Percentiles rank a stretch among this genome's conserved stretches.
Evolutionary conservation across 2,113 vertebrate genomes (phyloP).

Genomic region (Thermophis baileyi): DNA sequence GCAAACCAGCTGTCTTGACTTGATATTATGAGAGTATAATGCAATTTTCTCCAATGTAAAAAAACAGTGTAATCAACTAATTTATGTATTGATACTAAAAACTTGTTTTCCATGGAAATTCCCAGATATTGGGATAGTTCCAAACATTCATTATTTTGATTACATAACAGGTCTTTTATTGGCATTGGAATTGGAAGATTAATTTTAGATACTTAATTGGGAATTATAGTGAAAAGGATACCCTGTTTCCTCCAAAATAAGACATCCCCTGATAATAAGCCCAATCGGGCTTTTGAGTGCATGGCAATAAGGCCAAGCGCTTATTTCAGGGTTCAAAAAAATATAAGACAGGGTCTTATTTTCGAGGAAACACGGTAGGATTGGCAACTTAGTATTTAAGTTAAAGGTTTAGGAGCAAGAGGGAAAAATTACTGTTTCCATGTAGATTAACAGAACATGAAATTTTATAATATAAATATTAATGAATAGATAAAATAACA

Average conservation of each 20-base stretch:
- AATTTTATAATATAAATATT: not conserved
- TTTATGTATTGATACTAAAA: not conserved
- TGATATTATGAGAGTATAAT: not conserved
- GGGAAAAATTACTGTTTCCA: not conserved
- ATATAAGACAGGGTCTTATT: too few relatives aligned
- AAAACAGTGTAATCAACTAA: not conserved
- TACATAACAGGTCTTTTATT: not conserved
- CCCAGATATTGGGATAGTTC: not conserved
- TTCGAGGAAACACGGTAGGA: too few relatives aligned
- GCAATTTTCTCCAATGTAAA: not conserved
- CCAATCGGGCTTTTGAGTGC: too few relatives aligned
- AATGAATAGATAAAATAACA: slow-evolving; percentile 43
- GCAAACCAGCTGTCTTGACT: not conserved
- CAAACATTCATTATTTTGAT: not conserved
- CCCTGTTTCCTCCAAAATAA: too few relatives aligned
- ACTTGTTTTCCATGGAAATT: not conserved
- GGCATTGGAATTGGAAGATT: not conserved
- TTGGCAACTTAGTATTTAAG: not conserved
- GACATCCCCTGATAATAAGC: too few relatives aligned
- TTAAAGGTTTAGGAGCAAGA: not conserved
- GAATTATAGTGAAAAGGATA: not conserved
- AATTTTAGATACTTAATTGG: not conserved
- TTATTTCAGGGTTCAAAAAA: too few relatives aligned
- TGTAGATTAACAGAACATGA: not conserved
- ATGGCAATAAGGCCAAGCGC: too few relatives aligned